phyloP scores from a whole-genome alignment of 2,797 vertebrate species.

The Microchirus variegatus region DNA sequence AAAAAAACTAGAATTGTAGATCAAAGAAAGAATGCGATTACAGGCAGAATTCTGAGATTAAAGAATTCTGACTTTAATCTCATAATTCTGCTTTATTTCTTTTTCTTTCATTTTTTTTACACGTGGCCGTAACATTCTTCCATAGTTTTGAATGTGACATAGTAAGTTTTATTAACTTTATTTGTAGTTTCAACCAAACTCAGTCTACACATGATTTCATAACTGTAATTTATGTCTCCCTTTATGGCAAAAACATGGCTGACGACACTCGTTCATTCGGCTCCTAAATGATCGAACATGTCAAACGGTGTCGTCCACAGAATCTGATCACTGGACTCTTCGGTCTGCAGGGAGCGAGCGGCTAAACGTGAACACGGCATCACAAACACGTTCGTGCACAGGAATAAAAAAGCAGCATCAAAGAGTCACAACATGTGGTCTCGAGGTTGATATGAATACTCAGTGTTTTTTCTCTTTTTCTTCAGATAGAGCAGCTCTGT shows the following conservation, averaged over 20 bases:
- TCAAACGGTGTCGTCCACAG: slow-evolving; percentile 33
- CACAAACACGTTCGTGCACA: slow-evolving; percentile 39
- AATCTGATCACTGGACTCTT: slow-evolving; percentile 32
- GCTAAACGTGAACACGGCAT: slow-evolving; percentile 11
- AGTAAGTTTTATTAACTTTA: too few species aligned
- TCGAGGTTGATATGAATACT: slow-evolving; percentile 64
- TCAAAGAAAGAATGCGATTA: too few species aligned
- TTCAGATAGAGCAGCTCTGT: slow-evolving; percentile 37
- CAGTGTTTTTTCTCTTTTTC: slow-evolving; percentile 36
- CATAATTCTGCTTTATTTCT: too few species aligned
- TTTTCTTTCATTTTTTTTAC: too few species aligned
- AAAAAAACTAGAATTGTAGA: too few species aligned
- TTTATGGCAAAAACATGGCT: slow-evolving; percentile 22
- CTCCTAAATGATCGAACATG: slow-evolving; percentile 36
- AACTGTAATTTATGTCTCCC: slow-evolving; percentile 1
- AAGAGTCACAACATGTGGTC: slow-evolving; percentile 44
- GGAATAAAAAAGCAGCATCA: too few species aligned
- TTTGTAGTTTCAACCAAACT: too few species aligned
- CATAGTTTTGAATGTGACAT: too few species aligned
- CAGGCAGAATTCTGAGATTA: too few species aligned
- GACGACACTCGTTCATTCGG: slow-evolving; percentile 14
- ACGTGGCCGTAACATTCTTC: too few species aligned
- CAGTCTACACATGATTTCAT: too few species aligned
- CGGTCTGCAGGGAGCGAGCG: slow-evolving; percentile 18
- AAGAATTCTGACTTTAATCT: too few species aligned